Conservation (phyloP, 1,140 invertebrate genomes). For the Caenorhabditis briggsae region DNA sequence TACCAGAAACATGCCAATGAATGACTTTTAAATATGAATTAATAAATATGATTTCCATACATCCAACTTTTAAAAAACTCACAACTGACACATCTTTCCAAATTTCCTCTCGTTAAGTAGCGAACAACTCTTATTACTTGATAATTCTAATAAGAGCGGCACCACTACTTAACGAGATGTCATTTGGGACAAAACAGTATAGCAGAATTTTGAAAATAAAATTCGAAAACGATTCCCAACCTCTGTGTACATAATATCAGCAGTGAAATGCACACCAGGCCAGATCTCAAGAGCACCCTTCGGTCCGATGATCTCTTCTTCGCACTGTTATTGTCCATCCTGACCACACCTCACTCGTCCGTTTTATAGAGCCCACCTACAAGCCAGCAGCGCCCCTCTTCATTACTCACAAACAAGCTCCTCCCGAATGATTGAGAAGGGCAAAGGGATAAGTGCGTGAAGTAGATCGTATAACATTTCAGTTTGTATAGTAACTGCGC, state of each 20-base stretch:
- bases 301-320: not conserved
- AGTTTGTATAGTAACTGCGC: slow-evolving; percentile 53
- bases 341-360: slow-evolving; percentile 29
- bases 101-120: slow-evolving; percentile 54
- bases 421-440: slow-evolving; percentile 34
- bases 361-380: slow-evolving; percentile 40
- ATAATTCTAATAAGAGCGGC: slow-evolving; percentile 51
- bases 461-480: slow-evolving; percentile 52
- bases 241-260: slow-evolving; percentile 28
- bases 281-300: slow-evolving; percentile 17
- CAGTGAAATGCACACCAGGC: slow-evolving; percentile 8
- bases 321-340: slow-evolving; percentile 45
- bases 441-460: slow-evolving; percentile 30
- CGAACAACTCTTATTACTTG: slow-evolving; percentile 45
- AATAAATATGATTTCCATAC: no score
- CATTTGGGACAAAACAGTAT: not conserved
- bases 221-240: no score
- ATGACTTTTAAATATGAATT: slow-evolving; percentile 28
- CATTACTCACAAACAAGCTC: slow-evolving; percentile 48
- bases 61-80: no score
- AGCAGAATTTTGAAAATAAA: no score
- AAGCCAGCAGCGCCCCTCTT: slow-evolving; percentile 19
- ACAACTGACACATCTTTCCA: not conserved
- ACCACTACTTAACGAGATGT: slow-evolving; percentile 52
- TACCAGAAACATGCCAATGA: slow-evolving; percentile 57